Evolutionary conservation across 2,797 vertebrate species (phyloP).

Genomic region (Phaenicophaeus curvirostris): DNA sequence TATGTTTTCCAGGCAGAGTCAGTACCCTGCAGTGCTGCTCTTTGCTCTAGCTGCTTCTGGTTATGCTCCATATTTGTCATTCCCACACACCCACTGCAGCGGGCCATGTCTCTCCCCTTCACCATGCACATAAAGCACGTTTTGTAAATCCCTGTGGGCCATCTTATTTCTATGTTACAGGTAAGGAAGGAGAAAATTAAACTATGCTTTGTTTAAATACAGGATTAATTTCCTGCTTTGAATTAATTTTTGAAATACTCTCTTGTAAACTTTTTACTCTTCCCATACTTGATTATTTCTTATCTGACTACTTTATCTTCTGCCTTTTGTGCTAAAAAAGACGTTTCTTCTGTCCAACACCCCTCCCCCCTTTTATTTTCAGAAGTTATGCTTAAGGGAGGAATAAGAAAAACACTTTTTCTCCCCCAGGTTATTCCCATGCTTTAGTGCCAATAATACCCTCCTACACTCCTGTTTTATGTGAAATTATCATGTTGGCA

Average conservation of each 20-base stretch:
- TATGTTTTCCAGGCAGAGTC: background rate
- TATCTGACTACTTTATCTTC: background rate
- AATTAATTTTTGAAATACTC: background rate
- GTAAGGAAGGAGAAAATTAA: background rate
- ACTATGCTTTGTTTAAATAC: background rate
- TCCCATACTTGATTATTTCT: background rate
- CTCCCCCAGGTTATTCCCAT: slow-evolving; percentile 62
- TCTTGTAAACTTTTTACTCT: background rate
- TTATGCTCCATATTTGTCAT: background rate
- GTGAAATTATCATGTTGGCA: slow-evolving; percentile 39
- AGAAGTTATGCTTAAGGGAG: background rate
- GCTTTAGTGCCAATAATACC: slow-evolving; percentile 47
- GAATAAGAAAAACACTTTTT: slow-evolving; percentile 3
- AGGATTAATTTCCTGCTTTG: background rate
- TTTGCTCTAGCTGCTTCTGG: background rate
- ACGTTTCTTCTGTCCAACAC: background rate
- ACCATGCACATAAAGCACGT: rapidly evolving
- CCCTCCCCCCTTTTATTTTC: background rate
- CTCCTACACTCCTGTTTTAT: slow-evolving; percentile 50
- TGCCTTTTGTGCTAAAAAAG: background rate
- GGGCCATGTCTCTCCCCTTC: background rate
- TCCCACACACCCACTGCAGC: rapidly evolving
- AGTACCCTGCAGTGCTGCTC: background rate
- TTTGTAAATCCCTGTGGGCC: background rate
- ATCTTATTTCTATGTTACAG: background rate